phyloP scores from a whole-genome alignment of 1,140 invertebrate species.

The Brachionus calyciflorus region DNA sequence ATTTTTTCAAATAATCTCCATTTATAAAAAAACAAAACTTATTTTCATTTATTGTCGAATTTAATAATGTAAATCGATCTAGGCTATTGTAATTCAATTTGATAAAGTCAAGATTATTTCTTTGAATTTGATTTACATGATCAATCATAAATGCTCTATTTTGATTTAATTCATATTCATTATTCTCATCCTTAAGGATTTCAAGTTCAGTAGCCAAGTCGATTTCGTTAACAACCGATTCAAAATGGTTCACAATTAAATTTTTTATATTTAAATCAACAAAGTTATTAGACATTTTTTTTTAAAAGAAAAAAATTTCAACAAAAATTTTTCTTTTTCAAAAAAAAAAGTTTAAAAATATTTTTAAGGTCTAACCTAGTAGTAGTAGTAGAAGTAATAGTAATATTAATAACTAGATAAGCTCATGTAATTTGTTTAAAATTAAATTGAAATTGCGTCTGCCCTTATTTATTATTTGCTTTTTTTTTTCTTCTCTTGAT shows the following conservation, averaged over 20 bases:
- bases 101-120: background rate
- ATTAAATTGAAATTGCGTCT: too few relatives aligned
- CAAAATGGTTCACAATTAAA: background rate
- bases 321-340: background rate
- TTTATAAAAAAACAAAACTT: conserved; percentile 6
- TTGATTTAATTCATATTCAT: background rate
- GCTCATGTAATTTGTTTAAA: too few relatives aligned
- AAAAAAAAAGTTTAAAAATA: background rate
- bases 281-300: background rate
- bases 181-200: background rate
- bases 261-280: background rate
- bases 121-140: background rate
- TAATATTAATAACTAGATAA: too few relatives aligned
- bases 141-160: background rate
- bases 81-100: background rate
- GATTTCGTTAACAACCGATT: background rate
- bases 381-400: too few relatives aligned
- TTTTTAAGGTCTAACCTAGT: too few relatives aligned
- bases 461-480: too few relatives aligned
- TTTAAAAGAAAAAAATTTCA: too few relatives aligned
- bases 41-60: background rate
- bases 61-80: background rate
- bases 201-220: background rate
- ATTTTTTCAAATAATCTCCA: background rate
- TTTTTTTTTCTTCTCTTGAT: too few relatives aligned